These are phyloP conservation scores for Anneissia japonica DNA, from an alignment of 35 echinoderm and acorn worm species.

Conservation along the genomic window DNA sequence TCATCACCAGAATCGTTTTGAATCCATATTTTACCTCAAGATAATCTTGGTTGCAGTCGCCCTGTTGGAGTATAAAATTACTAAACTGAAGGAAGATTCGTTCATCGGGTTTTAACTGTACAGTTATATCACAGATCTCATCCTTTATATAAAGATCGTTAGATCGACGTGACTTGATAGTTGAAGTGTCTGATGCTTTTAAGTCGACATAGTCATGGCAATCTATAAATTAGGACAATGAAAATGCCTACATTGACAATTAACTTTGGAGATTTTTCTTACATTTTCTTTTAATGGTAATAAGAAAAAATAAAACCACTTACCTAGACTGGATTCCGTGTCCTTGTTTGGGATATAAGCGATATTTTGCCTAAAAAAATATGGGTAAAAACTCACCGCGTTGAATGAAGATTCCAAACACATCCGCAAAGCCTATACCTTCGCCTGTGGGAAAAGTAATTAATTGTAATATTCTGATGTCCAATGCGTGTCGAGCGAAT, in stretches of 20 bases:
- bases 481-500: no score
- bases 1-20: background rate
- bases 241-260: no score
- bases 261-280: no score
- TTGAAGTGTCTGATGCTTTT: background rate
- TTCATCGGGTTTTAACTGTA: constrained; percentile 18
- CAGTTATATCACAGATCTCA: constrained; percentile 34
- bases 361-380: constrained; percentile 20
- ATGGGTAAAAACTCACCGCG: constrained; percentile 19
- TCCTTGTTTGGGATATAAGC: background rate
- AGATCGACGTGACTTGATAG: background rate
- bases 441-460: constrained; percentile 29
- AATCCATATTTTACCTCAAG: constrained; percentile 25
- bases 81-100: constrained; percentile 27
- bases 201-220: background rate
- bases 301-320: no score
- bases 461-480: no score
- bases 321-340: no score
- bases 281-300: no score
- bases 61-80: constrained; percentile 29
- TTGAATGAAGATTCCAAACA: constrained; percentile 63
- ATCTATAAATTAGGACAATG: no score
- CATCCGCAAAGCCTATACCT: constrained; percentile 36
- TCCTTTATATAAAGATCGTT: constrained; percentile 12
- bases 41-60: constrained; percentile 32